Percentiles rank a stretch among this genome's conserved stretches.
phyloP scores from a whole-genome alignment of 2,888 invertebrate species.

The Philereme vetulata region DNA sequence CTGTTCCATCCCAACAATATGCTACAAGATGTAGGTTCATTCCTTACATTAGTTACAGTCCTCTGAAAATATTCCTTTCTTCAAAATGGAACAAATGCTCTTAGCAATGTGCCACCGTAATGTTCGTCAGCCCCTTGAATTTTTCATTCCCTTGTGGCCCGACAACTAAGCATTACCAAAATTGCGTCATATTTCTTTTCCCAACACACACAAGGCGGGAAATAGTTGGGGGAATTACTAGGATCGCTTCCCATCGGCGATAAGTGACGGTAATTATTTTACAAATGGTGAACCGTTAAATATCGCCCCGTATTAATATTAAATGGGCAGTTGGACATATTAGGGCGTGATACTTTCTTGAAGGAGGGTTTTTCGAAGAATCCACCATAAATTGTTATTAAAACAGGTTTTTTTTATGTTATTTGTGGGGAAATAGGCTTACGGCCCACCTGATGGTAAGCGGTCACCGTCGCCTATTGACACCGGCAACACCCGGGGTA shows the following conservation, averaged over 20 bases:
- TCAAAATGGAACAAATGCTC: slow-evolving; percentile 75
- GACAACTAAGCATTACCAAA: slow-evolving; percentile 83
- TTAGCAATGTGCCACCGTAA: slow-evolving; percentile 76
- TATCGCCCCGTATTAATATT: slow-evolving; percentile 12
- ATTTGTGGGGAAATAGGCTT: too few species aligned
- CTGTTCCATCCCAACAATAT: too few species aligned
- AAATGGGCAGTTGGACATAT: slow-evolving; percentile 3
- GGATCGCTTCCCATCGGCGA: slow-evolving; percentile 51
- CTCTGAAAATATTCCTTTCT: slow-evolving; percentile 61
- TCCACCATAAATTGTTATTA: neutral
- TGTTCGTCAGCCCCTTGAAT: slow-evolving; percentile 80
- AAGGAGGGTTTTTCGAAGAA: neutral
- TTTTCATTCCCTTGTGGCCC: slow-evolving; percentile 82
- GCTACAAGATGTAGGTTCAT: too few species aligned
- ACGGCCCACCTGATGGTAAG: too few species aligned
- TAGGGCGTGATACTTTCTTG: neutral
- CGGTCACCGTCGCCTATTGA: too few species aligned
- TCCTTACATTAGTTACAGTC: too few species aligned
- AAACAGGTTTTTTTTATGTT: too few species aligned
- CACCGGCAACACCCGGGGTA: too few species aligned
- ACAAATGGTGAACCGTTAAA: slow-evolving; percentile 25
- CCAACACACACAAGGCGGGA: slow-evolving; percentile 66
- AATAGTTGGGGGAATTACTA: slow-evolving; percentile 74
- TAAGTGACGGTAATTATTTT: slow-evolving; percentile 51
- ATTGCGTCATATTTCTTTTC: slow-evolving; percentile 83